Conservation (phyloP, 2,888 invertebrate genomes). For the Odontothrips loti region DNA sequence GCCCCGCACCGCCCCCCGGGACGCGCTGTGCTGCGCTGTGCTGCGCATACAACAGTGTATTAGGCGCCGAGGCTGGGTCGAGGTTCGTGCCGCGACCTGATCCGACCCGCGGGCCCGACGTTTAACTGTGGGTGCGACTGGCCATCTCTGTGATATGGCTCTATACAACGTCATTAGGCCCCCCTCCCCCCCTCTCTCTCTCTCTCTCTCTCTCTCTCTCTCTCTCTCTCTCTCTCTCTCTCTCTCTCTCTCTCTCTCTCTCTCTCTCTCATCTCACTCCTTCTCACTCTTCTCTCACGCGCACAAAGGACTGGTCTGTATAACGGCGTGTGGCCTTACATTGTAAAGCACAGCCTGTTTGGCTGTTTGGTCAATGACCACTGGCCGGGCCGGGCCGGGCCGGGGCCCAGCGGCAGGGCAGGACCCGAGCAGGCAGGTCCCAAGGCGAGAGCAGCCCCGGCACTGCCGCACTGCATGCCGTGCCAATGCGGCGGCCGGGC, state of each 20-base stretch:
- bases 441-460: too few relatives aligned
- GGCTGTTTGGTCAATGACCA: conserved; percentile 23
- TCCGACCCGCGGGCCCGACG: too few relatives aligned
- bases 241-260: conserved; percentile 6
- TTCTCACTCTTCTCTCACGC: neutral
- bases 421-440: too few relatives aligned
- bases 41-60: too few relatives aligned
- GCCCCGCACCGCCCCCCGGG: too few relatives aligned
- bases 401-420: too few relatives aligned
- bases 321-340: conserved; percentile 14
- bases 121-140: too few relatives aligned
- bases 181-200: neutral
- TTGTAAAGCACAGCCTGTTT: conserved; percentile 15
- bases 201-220: conserved; percentile 20
- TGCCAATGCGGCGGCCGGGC: too few relatives aligned
- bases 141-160: neutral
- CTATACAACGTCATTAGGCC: neutral
- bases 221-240: conserved; percentile 27
- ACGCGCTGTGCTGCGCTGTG: too few relatives aligned
- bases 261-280: conserved; percentile 29
- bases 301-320: conserved; percentile 2
- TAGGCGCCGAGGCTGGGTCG: too few relatives aligned
- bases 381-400: neutral
- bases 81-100: too few relatives aligned
- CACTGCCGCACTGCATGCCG: too few relatives aligned